phyloP scores from a whole-genome alignment of 2,888 invertebrate species.

The Tetramorium bicarinatum region DNA sequence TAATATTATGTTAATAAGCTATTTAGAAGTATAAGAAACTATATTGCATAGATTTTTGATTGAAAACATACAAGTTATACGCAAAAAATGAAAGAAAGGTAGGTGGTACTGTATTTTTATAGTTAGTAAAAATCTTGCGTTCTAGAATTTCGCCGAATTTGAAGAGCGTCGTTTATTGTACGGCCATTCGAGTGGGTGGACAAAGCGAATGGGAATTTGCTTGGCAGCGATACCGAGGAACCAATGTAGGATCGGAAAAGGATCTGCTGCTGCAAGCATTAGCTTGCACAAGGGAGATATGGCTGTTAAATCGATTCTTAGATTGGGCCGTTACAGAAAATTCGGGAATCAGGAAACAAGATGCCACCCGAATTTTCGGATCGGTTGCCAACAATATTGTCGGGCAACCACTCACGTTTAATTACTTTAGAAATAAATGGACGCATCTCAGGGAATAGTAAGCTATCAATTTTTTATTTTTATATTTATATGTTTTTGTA shows the following conservation, averaged over 20 bases:
- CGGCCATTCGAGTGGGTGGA: slow-evolving; percentile 93
- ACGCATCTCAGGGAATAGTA: slow-evolving; percentile 91
- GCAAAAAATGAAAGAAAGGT: too few species aligned
- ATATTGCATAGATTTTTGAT: too few species aligned
- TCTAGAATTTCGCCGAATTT: slow-evolving; percentile 94
- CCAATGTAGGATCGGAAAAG: slow-evolving; percentile 94
- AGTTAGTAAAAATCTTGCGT: background rate
- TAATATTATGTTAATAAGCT: too few species aligned
- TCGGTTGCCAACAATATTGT: slow-evolving; percentile 92
- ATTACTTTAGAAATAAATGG: slow-evolving; percentile 93
- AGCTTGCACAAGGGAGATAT: slow-evolving; percentile 94
- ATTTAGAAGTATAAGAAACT: too few species aligned
- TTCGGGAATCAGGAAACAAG: slow-evolving; percentile 94
- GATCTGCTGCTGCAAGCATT: slow-evolving; percentile 92
- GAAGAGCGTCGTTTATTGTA: slow-evolving; percentile 94
- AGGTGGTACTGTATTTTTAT: background rate
- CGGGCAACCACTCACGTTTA: slow-evolving; percentile 94
- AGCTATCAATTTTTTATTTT: slow-evolving; percentile 83
- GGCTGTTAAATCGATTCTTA: slow-evolving; percentile 93
- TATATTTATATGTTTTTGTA: background rate
- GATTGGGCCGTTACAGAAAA: slow-evolving; percentile 91
- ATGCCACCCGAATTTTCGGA: slow-evolving; percentile 92
- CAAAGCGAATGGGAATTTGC: slow-evolving; percentile 96
- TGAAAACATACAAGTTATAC: too few species aligned
- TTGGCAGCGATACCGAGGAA: slow-evolving; percentile 92